A percentile compares a stretch with the other conserved stretches of the same genome.
These are phyloP conservation scores for Epirrhoe alternata DNA, from an alignment of 2,888 invertebrate species.

Conservation along the genomic window DNA sequence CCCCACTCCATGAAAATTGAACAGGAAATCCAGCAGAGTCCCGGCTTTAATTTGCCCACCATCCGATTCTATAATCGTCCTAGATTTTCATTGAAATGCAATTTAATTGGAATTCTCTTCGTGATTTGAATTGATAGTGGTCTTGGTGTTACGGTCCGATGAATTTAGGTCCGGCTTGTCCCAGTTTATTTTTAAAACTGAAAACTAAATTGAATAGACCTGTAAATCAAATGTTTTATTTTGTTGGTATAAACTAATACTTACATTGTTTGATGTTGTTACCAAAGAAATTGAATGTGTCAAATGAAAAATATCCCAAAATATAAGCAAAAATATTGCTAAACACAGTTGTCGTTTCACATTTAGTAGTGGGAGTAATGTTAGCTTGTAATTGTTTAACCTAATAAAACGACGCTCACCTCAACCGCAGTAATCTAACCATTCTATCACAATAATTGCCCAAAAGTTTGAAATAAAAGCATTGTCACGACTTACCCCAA, in stretches of 20 bases:
- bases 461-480: constrained; percentile 37
- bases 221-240: too few relatives aligned
- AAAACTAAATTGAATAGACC: neutral
- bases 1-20: constrained; percentile 76
- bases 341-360: constrained; percentile 22
- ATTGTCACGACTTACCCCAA: constrained; percentile 29
- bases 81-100: constrained; percentile 80
- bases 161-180: constrained; percentile 28
- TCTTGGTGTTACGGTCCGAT: constrained; percentile 42
- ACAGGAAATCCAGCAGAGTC: constrained; percentile 73
- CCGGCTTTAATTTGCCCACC: constrained; percentile 79
- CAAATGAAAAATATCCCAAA: too few relatives aligned
- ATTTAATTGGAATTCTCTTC: constrained; percentile 77
- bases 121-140: constrained; percentile 67
- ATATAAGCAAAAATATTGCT: constrained; percentile 17
- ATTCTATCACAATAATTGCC: constrained; percentile 36
- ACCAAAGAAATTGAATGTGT: neutral
- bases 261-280: neutral
- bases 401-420: constrained; percentile 35
- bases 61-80: constrained; percentile 77
- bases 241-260: too few relatives aligned
- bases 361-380: constrained; percentile 21
- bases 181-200: neutral
- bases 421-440: constrained; percentile 31
- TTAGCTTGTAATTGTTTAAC: constrained; percentile 29